Conservation (phyloP, 2,113 vertebrate genomes). For the Erpornis zantholeuca region DNA sequence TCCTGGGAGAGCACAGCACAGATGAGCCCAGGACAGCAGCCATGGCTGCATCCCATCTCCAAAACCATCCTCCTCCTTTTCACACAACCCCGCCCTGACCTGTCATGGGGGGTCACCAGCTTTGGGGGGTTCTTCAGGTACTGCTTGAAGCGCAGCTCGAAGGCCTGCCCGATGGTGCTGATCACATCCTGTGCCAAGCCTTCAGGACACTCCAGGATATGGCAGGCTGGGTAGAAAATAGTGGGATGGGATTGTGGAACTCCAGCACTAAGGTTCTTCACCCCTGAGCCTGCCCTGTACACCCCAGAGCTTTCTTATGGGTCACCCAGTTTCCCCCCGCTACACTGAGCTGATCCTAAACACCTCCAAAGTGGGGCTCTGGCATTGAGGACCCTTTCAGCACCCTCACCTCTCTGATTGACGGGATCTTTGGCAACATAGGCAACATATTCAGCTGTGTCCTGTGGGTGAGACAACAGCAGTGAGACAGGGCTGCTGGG, state of each 20-base stretch:
- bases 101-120: conserved; percentile 94
- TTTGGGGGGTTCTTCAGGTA: conserved; percentile 98
- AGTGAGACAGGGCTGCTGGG: background rate
- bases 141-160: conserved; percentile 96
- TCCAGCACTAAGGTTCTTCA: background rate
- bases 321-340: background rate
- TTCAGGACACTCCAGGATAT: conserved; percentile 95
- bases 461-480: conserved; percentile 1
- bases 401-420: conserved; percentile 92
- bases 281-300: background rate
- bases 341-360: background rate
- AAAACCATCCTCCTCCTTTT: background rate
- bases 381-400: background rate
- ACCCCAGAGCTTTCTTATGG: background rate
- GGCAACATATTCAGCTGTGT: conserved; percentile 79
- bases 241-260: background rate
- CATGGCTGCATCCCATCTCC: background rate
- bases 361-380: accelerated
- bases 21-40: background rate
- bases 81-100: conserved; percentile 65
- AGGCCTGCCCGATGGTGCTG: conserved; percentile 98
- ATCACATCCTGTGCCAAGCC: conserved; percentile 97
- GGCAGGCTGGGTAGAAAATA: conserved; percentile 78
- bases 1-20: conserved; percentile 67
- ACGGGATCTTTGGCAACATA: conserved; percentile 99